These are phyloP conservation scores for Seira ritae DNA, from an alignment of 2,888 invertebrate genomes.

Conservation along the genomic window DNA sequence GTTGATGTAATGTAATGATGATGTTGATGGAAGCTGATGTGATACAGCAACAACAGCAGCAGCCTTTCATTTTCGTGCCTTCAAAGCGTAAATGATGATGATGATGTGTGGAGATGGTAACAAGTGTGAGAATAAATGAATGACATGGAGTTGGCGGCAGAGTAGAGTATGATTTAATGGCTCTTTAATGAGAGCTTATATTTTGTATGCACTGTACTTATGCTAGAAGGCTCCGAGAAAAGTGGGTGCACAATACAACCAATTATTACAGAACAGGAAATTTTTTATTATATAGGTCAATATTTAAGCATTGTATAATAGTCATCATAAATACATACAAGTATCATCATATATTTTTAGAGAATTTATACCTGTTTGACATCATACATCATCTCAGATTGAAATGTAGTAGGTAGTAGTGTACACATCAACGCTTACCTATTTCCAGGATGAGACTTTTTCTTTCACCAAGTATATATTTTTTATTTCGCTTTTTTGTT, in stretches of 20 bases:
- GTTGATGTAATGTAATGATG: no score
- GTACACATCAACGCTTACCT: neutral
- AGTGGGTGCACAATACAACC: neutral
- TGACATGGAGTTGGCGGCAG: no score
- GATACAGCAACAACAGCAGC: neutral
- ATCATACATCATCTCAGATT: neutral
- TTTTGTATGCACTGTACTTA: neutral
- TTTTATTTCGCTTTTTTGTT: neutral
- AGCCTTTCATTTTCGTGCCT: neutral
- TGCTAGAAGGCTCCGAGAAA: neutral
- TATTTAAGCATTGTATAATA: slow-evolving; percentile 20
- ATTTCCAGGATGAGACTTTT: neutral
- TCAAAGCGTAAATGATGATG: no score
- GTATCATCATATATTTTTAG: neutral
- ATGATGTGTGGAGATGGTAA: neutral
- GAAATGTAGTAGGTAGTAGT: no score
- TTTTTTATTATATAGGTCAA: slow-evolving; percentile 35
- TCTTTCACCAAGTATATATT: neutral
- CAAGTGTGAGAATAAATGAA: no score
- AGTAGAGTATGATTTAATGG: no score
- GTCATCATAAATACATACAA: slow-evolving; percentile 39
- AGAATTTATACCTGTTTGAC: neutral
- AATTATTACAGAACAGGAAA: slow-evolving; percentile 50
- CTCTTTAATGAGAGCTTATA: no score
- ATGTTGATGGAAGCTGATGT: neutral